phyloP scores from a whole-genome alignment of 53 echinoderm and acorn worm genomes.

The Echinarachnius parma region DNA sequence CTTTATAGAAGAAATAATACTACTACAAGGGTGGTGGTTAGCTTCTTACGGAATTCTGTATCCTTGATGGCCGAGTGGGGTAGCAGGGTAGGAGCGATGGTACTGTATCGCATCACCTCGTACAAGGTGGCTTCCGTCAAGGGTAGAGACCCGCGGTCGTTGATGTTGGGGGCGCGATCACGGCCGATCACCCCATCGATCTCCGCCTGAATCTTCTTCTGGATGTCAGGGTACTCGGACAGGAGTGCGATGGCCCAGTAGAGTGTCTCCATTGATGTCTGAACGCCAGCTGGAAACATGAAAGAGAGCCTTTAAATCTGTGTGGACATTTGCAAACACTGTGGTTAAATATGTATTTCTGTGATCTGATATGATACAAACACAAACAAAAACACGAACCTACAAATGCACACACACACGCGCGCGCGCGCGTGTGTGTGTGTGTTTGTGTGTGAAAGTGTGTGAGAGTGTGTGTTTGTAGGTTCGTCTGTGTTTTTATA shows the following conservation, averaged over 20 bases:
- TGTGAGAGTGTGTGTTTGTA: no score
- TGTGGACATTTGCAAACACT: no score
- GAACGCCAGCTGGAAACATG: constrained; percentile 18
- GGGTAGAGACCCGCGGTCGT: constrained; percentile 13
- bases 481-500: no score
- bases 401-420: no score
- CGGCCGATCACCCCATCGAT: constrained; percentile 1
- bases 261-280: constrained; percentile 24
- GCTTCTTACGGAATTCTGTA: constrained; percentile 24
- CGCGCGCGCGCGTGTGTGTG: no score
- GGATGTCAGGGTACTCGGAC: constrained; percentile 9
- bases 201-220: background rate
- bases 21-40: no score
- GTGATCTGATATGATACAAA: no score
- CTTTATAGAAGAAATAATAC: no score
- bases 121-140: constrained; percentile 37
- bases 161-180: constrained; percentile 5
- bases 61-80: constrained; percentile 31
- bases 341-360: no score
- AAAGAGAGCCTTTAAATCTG: no score
- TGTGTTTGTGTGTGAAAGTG: no score
- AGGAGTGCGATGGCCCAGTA: constrained; percentile 20
- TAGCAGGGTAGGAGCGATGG: constrained; percentile 16
- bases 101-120: constrained; percentile 33
- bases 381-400: no score